Base-by-base conservation (phyloP, 2,888 invertebrate species). In the Hipparchia sbordonii region DNA sequence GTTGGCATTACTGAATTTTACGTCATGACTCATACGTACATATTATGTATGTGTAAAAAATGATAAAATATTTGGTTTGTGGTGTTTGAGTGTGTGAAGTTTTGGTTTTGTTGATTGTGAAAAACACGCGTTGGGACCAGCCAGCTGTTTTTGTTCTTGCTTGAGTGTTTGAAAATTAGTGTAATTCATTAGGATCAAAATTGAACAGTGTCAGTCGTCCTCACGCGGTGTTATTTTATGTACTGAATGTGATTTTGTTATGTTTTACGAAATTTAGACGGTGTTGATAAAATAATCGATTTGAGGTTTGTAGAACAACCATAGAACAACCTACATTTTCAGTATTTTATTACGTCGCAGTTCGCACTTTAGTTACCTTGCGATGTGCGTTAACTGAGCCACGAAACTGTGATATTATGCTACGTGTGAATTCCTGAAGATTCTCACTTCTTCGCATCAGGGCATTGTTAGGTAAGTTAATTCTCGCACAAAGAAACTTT, bases 71-170 rank as follows among this genome's bases (percentile, higher is more conserved):
- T 4, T 39, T 39, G 39, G 5, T 6, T 6, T 48, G 5, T 2
- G 2, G 48, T 8, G 48, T 48, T 4, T 48, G 48, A 7, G 7
- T 70, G 51, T 68, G 60, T 72, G 46, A 23, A 48, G 52, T 51
- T 63, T 65, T 68, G 70, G 39, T 39, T 39, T 39, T 39, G 39
- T 39, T 63, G 77, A 79, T 78, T 79, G 81, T 82, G 77, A 83
- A 59, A 88, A 87, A 89, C 85, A 87, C 82, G 85, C 81, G 83
- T 57, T 57, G 87, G 77, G 77, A 86, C 82, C 84, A 84, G 87
- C 91, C 93, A 93, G 93, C 93, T 93, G 93, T 93, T 93, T 92
- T 90, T 87, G 82, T 81, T 85, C 84, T 79, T 12, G 78, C 84
- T 79, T 12, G 78, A 87, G 86, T 83, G 85, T 88, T 88, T 86